Evolutionary conservation across 2,888 invertebrate genomes (phyloP).

Genomic region (Zelleria hepariella): DNA sequence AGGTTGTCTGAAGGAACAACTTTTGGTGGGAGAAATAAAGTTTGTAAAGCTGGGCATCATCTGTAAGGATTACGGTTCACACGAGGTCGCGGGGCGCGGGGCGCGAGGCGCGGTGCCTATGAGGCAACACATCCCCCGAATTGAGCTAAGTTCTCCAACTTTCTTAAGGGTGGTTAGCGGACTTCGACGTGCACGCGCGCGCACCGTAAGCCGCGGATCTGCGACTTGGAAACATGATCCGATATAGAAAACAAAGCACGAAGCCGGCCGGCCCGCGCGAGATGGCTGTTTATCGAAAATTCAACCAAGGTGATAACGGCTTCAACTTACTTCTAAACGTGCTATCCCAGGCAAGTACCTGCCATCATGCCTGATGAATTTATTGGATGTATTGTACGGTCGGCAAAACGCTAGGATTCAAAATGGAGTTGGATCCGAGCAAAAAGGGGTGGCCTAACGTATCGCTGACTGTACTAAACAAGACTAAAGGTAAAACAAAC

Average conservation of each 20-base stretch:
- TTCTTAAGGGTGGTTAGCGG: conserved; percentile 67
- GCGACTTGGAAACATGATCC: conserved; percentile 57
- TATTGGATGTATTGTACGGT: background rate
- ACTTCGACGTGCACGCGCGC: conserved; percentile 67
- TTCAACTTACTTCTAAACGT: background rate
- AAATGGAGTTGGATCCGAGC: no score
- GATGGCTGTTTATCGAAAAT: background rate
- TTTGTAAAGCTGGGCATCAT: conserved; percentile 64
- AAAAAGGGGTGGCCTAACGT: no score
- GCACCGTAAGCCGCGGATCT: conserved; percentile 62
- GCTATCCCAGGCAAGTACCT: background rate
- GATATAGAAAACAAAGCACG: conserved; percentile 38
- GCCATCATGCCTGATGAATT: background rate
- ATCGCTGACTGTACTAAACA: no score
- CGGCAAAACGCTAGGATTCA: no score
- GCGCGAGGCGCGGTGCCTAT: conserved; percentile 25
- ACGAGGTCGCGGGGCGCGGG: conserved; percentile 33
- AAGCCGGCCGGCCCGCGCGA: conserved; percentile 20
- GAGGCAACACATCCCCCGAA: conserved; percentile 53
- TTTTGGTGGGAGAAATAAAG: conserved; percentile 54
- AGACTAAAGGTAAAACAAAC: no score
- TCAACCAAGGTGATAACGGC: background rate
- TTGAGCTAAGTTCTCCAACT: conserved; percentile 63
- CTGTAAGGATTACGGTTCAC: conserved; percentile 65
- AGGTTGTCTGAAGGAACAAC: conserved; percentile 32